phyloP scores from a whole-genome alignment of 2,888 invertebrate genomes.

The Agrotis ipsilon region DNA sequence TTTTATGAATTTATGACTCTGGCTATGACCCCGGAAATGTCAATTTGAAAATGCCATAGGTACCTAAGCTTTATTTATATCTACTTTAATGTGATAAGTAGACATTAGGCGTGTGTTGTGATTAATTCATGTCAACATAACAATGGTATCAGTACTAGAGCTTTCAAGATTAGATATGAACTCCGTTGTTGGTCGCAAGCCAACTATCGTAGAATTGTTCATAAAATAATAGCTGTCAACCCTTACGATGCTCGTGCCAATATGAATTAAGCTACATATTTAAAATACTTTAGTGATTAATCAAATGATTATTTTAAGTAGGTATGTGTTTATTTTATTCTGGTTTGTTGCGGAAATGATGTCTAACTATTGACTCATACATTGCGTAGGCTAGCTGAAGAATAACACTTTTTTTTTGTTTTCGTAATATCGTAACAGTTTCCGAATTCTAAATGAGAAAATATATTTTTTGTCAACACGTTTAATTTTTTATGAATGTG shows the following conservation, averaged over 20 bases:
- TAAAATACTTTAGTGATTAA: slow-evolving; percentile 33
- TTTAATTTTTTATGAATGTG: background rate
- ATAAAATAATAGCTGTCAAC: slow-evolving; percentile 44
- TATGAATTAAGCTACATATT: slow-evolving; percentile 16
- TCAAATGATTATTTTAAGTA: slow-evolving; percentile 18
- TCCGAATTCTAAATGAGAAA: no score
- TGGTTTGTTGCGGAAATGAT: background rate
- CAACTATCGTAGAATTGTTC: slow-evolving; percentile 48
- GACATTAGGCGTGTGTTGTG: slow-evolving; percentile 2
- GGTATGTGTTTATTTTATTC: slow-evolving; percentile 8
- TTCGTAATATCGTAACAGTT: no score
- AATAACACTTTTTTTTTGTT: background rate
- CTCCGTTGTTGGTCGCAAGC: slow-evolving; percentile 56
- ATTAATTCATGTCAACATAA: slow-evolving; percentile 42
- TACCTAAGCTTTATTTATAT: background rate
- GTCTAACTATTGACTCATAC: background rate
- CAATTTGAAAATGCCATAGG: slow-evolving; percentile 7
- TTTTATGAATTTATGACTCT: background rate
- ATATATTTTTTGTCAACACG: background rate
- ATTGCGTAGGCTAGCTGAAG: background rate
- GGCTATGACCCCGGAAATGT: background rate
- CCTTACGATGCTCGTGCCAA: slow-evolving; percentile 42
- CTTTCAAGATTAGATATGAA: slow-evolving; percentile 48
- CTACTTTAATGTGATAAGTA: slow-evolving; percentile 6
- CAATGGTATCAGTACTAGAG: slow-evolving; percentile 37